Evolutionary conservation across 92 coral and sea anemone genomes (phyloP).

Genomic region (Montipora capitata): DNA sequence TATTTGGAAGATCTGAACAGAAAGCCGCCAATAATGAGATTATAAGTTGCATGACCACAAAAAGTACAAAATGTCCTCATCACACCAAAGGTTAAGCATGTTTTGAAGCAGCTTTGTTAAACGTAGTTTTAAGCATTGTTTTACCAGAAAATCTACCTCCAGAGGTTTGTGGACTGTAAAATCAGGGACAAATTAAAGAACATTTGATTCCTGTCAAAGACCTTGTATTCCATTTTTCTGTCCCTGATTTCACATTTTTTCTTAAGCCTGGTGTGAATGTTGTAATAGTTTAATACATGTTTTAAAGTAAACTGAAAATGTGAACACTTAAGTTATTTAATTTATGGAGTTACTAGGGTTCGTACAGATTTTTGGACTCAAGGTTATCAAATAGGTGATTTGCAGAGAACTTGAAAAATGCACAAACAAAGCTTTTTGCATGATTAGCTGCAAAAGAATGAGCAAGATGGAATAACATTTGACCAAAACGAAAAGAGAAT

Average conservation of each 20-base stretch:
- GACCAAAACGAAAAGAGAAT: not conserved
- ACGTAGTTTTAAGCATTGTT: slow-evolving; percentile 24
- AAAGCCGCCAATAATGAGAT: slow-evolving; percentile 21
- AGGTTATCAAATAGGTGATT: slow-evolving; percentile 49
- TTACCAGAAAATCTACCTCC: slow-evolving; percentile 41
- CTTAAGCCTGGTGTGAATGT: slow-evolving; percentile 56
- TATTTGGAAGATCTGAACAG: slow-evolving; percentile 12
- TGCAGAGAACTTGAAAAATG: slow-evolving; percentile 53
- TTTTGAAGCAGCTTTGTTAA: slow-evolving; percentile 31
- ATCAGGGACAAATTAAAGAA: slow-evolving; percentile 40
- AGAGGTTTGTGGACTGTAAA: slow-evolving; percentile 46
- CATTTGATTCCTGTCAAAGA: slow-evolving; percentile 53
- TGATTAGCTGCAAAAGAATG: slow-evolving; percentile 54
- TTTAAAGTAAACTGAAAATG: slow-evolving; percentile 51
- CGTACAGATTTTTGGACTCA: slow-evolving; percentile 49
- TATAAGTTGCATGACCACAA: slow-evolving; percentile 9
- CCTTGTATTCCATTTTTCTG: slow-evolving; percentile 51
- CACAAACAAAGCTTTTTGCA: slow-evolving; percentile 55
- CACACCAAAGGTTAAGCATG: slow-evolving; percentile 41
- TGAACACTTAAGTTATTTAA: slow-evolving; percentile 46
- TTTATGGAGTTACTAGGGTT: slow-evolving; percentile 42
- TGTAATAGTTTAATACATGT: slow-evolving; percentile 43
- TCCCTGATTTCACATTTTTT: slow-evolving; percentile 57
- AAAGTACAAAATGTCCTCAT: slow-evolving; percentile 32
- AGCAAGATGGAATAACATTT: slow-evolving; percentile 53